phyloP scores from a whole-genome alignment of 2,797 vertebrate genomes.

The Acestrorhynchus altus region DNA sequence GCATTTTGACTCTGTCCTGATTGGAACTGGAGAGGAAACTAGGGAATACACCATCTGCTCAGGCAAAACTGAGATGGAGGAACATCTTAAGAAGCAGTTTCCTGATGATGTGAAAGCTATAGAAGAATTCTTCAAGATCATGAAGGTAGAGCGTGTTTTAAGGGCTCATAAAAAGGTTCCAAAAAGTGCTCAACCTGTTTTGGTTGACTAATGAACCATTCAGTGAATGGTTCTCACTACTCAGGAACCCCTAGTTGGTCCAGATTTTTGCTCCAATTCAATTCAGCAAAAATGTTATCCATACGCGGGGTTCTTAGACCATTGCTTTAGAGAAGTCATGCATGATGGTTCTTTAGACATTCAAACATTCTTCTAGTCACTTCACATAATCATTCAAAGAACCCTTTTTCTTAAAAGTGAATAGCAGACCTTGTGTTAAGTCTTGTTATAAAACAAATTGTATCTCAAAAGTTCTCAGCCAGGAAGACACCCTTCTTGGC shows the following conservation, averaged over 20 bases:
- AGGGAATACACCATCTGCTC: slow-evolving; percentile 76
- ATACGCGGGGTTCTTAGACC: not conserved
- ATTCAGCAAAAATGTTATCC: not conserved
- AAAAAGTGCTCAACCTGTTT: not conserved
- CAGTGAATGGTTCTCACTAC: too few species aligned
- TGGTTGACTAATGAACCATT: too few species aligned
- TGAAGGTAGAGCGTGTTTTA: slow-evolving; percentile 73
- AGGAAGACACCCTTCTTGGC: slow-evolving; percentile 78
- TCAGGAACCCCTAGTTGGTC: too few species aligned
- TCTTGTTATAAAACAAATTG: too few species aligned
- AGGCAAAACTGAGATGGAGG: slow-evolving; percentile 73
- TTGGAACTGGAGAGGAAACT: slow-evolving; percentile 69
- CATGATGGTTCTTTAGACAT: too few species aligned
- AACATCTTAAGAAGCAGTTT: slow-evolving; percentile 79
- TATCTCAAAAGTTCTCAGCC: slow-evolving; percentile 73
- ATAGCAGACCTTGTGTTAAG: too few species aligned
- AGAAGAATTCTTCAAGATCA: slow-evolving; percentile 79
- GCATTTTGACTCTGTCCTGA: slow-evolving; percentile 82
- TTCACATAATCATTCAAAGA: too few species aligned
- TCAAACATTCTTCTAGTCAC: too few species aligned
- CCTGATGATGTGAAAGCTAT: slow-evolving; percentile 77
- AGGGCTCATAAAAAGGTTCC: too few species aligned
- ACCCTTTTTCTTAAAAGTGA: too few species aligned
- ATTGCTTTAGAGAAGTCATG: too few species aligned
- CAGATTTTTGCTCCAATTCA: too few species aligned